Base-by-base conservation (phyloP, 37 sponge, comb jelly and placozoan genomes). In the Beroe forskalii region DNA sequence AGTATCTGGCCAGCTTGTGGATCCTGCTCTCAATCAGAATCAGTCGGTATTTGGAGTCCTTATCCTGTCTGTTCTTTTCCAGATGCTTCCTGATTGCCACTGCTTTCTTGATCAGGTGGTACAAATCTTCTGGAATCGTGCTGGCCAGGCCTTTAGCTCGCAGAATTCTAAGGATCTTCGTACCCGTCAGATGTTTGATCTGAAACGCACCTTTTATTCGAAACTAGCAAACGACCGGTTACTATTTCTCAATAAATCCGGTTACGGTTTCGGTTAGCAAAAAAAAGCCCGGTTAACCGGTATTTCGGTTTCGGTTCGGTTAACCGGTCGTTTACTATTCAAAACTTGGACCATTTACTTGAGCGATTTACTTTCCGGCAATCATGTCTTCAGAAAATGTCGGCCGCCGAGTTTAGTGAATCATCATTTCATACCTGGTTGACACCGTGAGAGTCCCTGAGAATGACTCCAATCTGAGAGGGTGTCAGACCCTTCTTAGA, bases 61-160 rank as follows among this genome's bases (percentile, higher is more conserved):
- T 95, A 83, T 97, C 97, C 92, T 96, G 86, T 55, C 96, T 90
- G 83, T 95, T 93, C 91, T 95, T 94, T 90, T 97, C 97, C 62
- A 97, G 67, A 86, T 97, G 97, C 89, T 97, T 97, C 42, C 97
- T 67, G 69, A 97, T 94, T 44, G 95, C 90, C 48, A 97, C 97
- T 24, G 96, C 97, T 90, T 97, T 97, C 91, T 97, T 97, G 83
- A 97, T 97, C 62, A 97, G 80, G 41, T 94, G 93, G 90, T 97
- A 97, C 69, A 97, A 89, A 62, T 97, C 97, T 62, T 97, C 97
- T 17, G 97, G 97, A 19, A 97, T 89, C 31, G 62, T 62, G 0
- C 96, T 95, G 30, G 96, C 95, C 48, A 97, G 91, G 24, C 94
- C 97, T 93, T 97, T 97, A 0, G 95, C 92, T 89, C 93, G 93